Base-by-base conservation (phyloP, 2,113 vertebrate species). In the Ictalurus furcatus region DNA sequence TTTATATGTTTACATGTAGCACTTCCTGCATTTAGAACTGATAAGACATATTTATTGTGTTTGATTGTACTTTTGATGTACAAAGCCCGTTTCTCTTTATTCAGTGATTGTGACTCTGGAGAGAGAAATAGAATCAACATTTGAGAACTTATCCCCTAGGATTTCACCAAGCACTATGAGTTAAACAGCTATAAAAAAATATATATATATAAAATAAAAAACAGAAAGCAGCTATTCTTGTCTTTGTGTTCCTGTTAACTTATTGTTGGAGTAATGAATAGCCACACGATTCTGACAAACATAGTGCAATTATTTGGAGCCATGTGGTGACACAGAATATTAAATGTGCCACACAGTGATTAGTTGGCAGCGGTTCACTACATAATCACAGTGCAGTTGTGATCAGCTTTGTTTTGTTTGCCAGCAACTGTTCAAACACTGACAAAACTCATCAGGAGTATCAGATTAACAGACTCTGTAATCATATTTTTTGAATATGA, bases 51-150 rank as follows among this genome's bases (percentile, higher is more conserved):
- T 67, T 52, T 40, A 54, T n/a, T 65, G 19, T 56, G 1, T 67
- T 88, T 82, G 37, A 4, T 40, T 58, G 30, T 56, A 7, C 67
- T 44, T 34, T 19, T 58, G 14, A 71, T 54, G 0, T 58, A 19
- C 13, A 83, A 69, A 17, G 48, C 7, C 14, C 6, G 44, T 21
- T 14, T 28, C 2, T 56, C 13, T 56, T 56, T 56, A 14, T 13
- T 82, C 48, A 30, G 79, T 63, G 67, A 30, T 84, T 84, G 28
- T 88, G 44, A 48, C 23, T 76, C 21, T 76, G 61, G 40, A 67
- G 82, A 52, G 23, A 63, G 76, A 87, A 87, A 87, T 48, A n/a
- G 9, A 65, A 30, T 82, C n/a, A 56, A 25, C n/a, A 44, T 74
- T 40, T 59, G 25, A 16, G 56, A 84, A 52, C 30, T 19, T 28